Percentiles rank a stretch among this genome's conserved stretches.
These are phyloP conservation scores for Caranx ignobilis DNA, from an alignment of 2,113 vertebrate species.

Conservation along the genomic window DNA sequence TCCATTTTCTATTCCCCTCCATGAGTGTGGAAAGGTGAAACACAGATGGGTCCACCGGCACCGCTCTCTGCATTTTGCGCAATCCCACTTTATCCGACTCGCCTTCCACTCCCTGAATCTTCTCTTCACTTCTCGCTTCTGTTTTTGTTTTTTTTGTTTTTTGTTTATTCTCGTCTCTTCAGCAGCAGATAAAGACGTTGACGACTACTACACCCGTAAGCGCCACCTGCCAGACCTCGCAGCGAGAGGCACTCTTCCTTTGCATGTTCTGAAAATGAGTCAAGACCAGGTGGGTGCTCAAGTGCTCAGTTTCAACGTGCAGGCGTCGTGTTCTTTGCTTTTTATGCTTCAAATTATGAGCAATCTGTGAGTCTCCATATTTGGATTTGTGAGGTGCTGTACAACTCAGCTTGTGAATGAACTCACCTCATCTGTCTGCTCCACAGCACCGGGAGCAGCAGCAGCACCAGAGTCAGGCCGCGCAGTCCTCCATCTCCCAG, in stretches of 20 bases:
- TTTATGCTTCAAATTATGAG: slow-evolving; percentile 15
- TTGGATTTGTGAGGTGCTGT: slow-evolving; percentile 18
- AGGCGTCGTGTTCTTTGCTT: slow-evolving; percentile 17
- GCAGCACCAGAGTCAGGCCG: slow-evolving; percentile 75
- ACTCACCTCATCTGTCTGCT: slow-evolving; percentile 50
- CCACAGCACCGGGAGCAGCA: slow-evolving; percentile 73
- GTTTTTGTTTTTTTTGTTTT: neutral
- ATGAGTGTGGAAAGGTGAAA: slow-evolving; percentile 59
- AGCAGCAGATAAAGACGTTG: slow-evolving; percentile 96
- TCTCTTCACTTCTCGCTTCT: slow-evolving; percentile 35
- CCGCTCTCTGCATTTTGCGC: slow-evolving; percentile 49
- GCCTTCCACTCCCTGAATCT: slow-evolving; percentile 26
- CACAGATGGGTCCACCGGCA: slow-evolving; percentile 45
- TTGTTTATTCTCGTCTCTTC: slow-evolving; percentile 38
- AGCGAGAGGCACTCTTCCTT: slow-evolving; percentile 93
- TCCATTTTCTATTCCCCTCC: slow-evolving; percentile 66
- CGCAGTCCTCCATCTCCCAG: slow-evolving; percentile 72
- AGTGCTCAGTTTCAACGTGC: slow-evolving; percentile 8
- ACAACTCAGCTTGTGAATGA: slow-evolving; percentile 34
- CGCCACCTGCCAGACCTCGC: slow-evolving; percentile 96
- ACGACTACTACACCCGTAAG: slow-evolving; percentile 96
- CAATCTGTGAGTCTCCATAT: slow-evolving; percentile 16
- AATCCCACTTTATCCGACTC: slow-evolving; percentile 35
- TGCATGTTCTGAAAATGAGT: slow-evolving; percentile 95
- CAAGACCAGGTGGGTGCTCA: slow-evolving; percentile 89